Evolutionary conservation across 2,113 vertebrate species (phyloP), one percentile per base, ranked within the genome.

Genomic region (Ursus arctos): DNA sequence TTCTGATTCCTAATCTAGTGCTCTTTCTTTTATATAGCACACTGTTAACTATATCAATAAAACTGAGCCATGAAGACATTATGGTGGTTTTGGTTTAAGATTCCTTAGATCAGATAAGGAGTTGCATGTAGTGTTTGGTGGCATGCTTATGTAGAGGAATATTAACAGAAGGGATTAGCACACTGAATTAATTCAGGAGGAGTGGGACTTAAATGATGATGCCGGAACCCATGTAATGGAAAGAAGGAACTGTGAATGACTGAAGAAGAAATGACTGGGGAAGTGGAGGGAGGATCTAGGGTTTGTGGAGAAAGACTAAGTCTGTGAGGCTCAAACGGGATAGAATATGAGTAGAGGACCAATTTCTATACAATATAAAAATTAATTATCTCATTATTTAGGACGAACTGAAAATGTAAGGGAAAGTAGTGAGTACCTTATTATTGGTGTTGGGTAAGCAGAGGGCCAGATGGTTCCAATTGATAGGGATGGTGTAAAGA

Each of bases 81-180:
- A 49, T 36, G 31, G 28, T 91, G 71, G 67, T 76, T 96, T 95
- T 61, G 55, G 53, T 95, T 96, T 83, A 88, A 91, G 82, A 91
- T 84, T 96, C 43, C 21, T 61, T 95, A 82, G 63, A 59, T 83
- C 10, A 93, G 88, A 61, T 88, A 91, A 88, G 55, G 57, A 91
- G 40, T 91, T 94, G 7, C 22, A 63, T 88, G 85, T 83, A 97
- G 57, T 81, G n/a, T 94, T 97, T 69, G 55, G 36, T 95, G 51
- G 87, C 55, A 43, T 94, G 43, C 26, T 85, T 94, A 88, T 81
- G 31, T 26, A 91, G 61, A 86, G 7, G 77, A 82, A 24, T 6
- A 67, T 22, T 71, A 81, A 33, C 15, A 79, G 55, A 81, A 61
- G 53, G 24, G 10, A 87, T 79, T 43, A 53, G 65, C 14, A 65